Evolutionary conservation across 2,797 vertebrate species (phyloP), one percentile per base, ranked within the genome.

Genomic region (Xenentodon cancila): DNA sequence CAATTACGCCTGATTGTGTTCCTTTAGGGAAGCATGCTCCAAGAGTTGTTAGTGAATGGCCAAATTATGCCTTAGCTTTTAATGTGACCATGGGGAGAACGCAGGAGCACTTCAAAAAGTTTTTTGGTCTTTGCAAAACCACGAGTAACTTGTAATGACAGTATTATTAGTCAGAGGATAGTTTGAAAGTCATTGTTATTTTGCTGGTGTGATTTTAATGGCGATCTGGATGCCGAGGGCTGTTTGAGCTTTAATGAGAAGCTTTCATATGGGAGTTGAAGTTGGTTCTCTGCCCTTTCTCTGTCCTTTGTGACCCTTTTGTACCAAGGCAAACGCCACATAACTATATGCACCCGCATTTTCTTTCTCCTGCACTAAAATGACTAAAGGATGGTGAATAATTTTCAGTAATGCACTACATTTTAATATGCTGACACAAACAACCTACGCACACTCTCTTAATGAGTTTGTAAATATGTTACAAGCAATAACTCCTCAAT

Each of bases 1-100:
- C 85, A 88, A 92, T 92, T 92, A 90, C 73, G 76, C 42, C 79
- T 91, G 90, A 91, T 91, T 92, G 86, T 88, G 83, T 88, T 91
- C 80, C 89, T 89, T 80, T 78, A 87, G 87, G 85, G 75, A 78
- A 83, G 76, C 74, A 67, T 87, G 85, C 85, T 84, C 82, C 43
- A 80, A 70, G 77, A 84, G 70, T 79, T 78, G 86, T 84, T 85
- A 79, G 84, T 79, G 82, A 89, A 86, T 79, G 66, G 73, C 73
- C 72, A 86, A 89, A 91, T 92, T 88, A 91, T 89, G 77, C 85
- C 68, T 71, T 50, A 18, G 80, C 72, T 76, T 82, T 85, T 88
- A 90, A 90, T 90, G 83, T 85, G 89, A 75, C 88, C 81, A 50
- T 27, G 61, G 84, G 87, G 87, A 90, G 71, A 37, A 37, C 30